Evolutionary conservation across 2,113 vertebrate genomes (phyloP).

Genomic region (Seriola quinqueradiata): DNA sequence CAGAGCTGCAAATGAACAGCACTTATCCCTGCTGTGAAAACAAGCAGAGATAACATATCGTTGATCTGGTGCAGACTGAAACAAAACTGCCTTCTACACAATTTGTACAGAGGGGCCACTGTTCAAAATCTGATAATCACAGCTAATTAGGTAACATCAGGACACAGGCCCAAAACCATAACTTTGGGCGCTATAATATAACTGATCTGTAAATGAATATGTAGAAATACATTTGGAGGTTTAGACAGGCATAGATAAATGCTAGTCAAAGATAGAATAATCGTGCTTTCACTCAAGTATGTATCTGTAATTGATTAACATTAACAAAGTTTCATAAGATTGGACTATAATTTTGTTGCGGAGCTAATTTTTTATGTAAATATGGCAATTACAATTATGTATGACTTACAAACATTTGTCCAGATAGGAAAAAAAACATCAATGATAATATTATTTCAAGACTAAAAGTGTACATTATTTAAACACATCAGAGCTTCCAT

Average conservation of each 20-base stretch:
- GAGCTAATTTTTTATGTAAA: neutral
- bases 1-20: no score
- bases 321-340: neutral
- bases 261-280: neutral
- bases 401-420: neutral
- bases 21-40: neutral
- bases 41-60: neutral
- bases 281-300: neutral
- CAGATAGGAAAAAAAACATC: neutral
- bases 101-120: neutral
- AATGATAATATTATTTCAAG: slow-evolving; percentile 1
- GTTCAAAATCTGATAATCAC: neutral
- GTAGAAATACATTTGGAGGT: neutral
- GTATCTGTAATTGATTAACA: neutral
- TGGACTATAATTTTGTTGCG: neutral
- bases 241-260: neutral
- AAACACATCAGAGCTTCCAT: neutral
- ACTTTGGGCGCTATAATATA: neutral
- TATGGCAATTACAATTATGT: neutral
- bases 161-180: neutral
- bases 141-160: neutral
- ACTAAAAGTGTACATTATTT: slow-evolving; percentile 44
- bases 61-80: neutral
- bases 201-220: neutral
- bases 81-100: neutral